Percentiles rank a stretch among this genome's conserved stretches.
Evolutionary conservation across 1,140 invertebrate species (phyloP).

Genomic region (Drosophila eugracilis): DNA sequence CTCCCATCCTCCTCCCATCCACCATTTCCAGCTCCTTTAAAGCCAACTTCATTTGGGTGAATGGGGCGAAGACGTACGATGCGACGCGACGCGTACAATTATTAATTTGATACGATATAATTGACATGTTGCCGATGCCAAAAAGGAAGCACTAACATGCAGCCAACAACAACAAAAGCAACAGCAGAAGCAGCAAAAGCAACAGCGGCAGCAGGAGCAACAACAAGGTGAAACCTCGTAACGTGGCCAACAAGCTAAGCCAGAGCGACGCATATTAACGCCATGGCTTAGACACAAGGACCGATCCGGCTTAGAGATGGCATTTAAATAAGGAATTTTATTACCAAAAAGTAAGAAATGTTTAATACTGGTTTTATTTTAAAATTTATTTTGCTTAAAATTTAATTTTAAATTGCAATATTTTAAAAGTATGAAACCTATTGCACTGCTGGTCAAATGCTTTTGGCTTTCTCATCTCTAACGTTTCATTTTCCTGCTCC

Average conservation of each 20-base stretch:
- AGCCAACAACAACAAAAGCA: constrained; percentile 33
- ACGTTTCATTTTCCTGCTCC: constrained; percentile 22
- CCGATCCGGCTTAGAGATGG: constrained; percentile 39
- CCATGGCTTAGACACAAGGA: constrained; percentile 52
- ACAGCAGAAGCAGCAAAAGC: constrained; percentile 7
- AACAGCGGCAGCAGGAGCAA: constrained; percentile 12
- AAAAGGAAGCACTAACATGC: constrained; percentile 79
- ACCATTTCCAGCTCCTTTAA: constrained; percentile 41
- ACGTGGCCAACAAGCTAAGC: constrained; percentile 68
- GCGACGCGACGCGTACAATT: constrained; percentile 75
- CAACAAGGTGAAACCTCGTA: constrained; percentile 34
- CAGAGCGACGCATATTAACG: constrained; percentile 76
- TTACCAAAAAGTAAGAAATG: too few relatives aligned
- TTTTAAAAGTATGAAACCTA: background rate
- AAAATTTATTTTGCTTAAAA: background rate
- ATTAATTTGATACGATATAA: constrained; percentile 84
- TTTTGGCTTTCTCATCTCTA: constrained; percentile 13
- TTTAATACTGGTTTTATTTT: background rate
- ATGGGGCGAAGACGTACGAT: constrained; percentile 65
- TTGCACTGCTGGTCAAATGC: background rate
- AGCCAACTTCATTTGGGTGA: constrained; percentile 68
- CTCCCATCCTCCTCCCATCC: background rate
- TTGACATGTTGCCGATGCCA: constrained; percentile 83
- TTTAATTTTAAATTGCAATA: too few relatives aligned
- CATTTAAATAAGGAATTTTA: constrained; percentile 9